phyloP scores from a whole-genome alignment of 2,113 vertebrate species.

The Todiramphus chloris region DNA sequence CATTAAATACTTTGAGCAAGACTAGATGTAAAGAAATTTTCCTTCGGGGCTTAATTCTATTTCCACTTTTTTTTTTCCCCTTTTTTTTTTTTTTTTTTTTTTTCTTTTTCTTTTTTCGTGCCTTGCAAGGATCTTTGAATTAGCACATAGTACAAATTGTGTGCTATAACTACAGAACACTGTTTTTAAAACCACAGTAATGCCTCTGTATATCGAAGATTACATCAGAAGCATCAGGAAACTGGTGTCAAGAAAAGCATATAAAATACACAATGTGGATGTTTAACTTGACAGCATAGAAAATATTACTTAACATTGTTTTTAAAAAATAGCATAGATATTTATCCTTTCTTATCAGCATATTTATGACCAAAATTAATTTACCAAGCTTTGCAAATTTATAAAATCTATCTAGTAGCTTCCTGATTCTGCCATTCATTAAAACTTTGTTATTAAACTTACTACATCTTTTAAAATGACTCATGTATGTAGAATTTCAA shows the following conservation, averaged over 20 bases:
- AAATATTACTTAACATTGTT: neutral
- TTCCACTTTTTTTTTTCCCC: neutral
- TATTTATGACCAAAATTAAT: neutral
- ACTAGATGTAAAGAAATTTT: neutral
- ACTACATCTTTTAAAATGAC: neutral
- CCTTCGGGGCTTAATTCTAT: neutral
- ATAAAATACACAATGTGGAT: neutral
- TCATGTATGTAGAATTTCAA: constrained; percentile 41
- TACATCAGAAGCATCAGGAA: neutral
- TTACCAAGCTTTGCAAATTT: neutral
- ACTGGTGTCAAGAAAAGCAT: neutral
- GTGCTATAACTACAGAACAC: neutral
- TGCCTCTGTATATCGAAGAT: neutral
- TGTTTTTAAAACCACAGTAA: neutral
- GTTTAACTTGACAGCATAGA: neutral
- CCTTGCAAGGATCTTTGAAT: neutral
- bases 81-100: neutral
- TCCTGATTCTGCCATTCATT: neutral
- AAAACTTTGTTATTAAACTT: neutral
- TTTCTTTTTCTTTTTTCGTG: too few relatives aligned
- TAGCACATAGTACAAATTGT: neutral
- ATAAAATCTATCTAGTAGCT: neutral
- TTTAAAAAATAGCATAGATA: neutral
- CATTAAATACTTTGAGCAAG: neutral
- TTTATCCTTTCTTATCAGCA: neutral